Conservation (phyloP, 2,888 invertebrate species). For the Synergus umbraculus region DNA sequence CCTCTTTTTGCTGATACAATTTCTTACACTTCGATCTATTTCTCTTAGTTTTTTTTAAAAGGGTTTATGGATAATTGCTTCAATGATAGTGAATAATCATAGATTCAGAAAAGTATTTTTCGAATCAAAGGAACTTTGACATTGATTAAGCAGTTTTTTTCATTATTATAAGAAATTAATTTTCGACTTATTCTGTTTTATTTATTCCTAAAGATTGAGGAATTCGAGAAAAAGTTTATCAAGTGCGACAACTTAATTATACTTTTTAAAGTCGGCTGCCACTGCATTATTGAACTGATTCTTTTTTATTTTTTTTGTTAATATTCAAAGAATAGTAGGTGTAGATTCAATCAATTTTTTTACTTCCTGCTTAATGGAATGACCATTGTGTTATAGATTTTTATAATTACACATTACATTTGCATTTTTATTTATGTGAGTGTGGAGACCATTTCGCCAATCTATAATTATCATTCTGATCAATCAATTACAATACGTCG, state of each 20-base stretch:
- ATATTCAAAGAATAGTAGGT: not conserved
- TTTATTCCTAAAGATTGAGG: not conserved
- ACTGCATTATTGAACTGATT: not conserved
- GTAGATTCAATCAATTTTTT: not conserved
- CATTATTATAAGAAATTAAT: not conserved
- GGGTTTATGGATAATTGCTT: not conserved
- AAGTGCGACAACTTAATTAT: not conserved
- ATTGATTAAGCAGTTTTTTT: not conserved
- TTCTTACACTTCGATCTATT: too few relatives aligned
- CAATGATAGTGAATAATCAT: too few relatives aligned
- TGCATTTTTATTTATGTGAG: not conserved
- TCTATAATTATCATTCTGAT: not conserved
- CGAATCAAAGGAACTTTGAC: not conserved
- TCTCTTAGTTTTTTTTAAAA: too few relatives aligned
- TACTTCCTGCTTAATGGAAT: not conserved
- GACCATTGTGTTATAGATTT: not conserved
- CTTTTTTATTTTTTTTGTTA: not conserved
- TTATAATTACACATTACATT: not conserved
- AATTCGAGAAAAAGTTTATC: not conserved
- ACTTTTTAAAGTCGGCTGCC: not conserved
- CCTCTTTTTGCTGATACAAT: too few relatives aligned
- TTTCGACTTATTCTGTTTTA: not conserved
- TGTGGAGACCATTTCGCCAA: not conserved
- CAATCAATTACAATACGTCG: not conserved
- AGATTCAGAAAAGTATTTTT: too few relatives aligned